Evolutionary conservation across 2,888 invertebrate species (phyloP).

Genomic region (Frankliniella fusca): DNA sequence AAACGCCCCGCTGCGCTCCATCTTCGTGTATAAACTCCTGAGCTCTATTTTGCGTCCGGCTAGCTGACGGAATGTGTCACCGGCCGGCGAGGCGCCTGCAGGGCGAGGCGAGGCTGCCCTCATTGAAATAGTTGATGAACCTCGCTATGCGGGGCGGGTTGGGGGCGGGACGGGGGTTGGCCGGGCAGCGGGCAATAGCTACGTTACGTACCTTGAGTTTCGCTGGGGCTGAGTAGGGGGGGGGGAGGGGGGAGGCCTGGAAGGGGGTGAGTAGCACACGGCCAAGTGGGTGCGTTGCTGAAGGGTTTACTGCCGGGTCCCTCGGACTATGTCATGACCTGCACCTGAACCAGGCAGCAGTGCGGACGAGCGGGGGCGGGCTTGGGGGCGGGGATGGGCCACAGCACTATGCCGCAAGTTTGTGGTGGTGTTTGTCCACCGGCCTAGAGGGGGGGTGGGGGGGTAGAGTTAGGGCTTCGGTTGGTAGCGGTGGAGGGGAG

Average conservation of each 20-base stretch:
- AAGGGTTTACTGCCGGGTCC: constrained; percentile 12
- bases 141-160: background rate
- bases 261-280: background rate
- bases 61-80: background rate
- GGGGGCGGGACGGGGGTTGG: background rate
- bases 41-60: background rate
- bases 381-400: background rate
- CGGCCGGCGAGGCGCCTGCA: background rate
- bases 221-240: too few relatives aligned
- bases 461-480: background rate
- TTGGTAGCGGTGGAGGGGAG: background rate
- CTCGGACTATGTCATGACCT: background rate
- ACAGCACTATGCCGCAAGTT: background rate
- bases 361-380: background rate
- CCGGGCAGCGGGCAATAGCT: background rate
- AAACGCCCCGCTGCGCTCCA: background rate
- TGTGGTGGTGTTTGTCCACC: constrained; percentile 16
- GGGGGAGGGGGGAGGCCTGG: too few relatives aligned
- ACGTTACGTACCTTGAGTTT: background rate
- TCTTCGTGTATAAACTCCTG: background rate
- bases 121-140: background rate
- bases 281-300: background rate
- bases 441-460: background rate
- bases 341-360: background rate
- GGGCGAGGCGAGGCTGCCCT: background rate